Conservation (phyloP, 1,140 invertebrate species). For the Nebria ingens region DNA sequence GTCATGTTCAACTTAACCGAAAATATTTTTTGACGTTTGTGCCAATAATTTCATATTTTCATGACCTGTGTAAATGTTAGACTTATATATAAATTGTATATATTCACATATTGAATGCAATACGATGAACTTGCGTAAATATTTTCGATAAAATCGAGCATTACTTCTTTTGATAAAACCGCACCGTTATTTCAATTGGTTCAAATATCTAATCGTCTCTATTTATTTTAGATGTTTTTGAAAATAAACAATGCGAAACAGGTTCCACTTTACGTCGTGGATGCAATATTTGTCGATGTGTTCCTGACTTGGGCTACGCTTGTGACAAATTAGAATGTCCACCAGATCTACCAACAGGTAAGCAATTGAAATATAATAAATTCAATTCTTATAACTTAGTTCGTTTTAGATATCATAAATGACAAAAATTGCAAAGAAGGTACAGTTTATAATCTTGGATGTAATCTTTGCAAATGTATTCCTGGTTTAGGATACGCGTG, state of each 20-base stretch:
- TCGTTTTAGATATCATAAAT: neutral
- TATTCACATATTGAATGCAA: too few relatives aligned
- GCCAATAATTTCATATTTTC: too few relatives aligned
- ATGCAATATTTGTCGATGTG: neutral
- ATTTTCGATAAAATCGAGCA: too few relatives aligned
- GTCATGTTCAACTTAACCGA: too few relatives aligned
- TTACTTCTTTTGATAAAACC: too few relatives aligned
- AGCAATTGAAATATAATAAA: neutral
- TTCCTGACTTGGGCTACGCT: neutral
- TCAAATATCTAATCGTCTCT: too few relatives aligned
- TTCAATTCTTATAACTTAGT: neutral
- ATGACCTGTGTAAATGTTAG: too few relatives aligned
- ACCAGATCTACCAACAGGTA: neutral
- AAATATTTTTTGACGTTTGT: too few relatives aligned
- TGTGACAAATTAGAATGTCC: constrained; percentile 1
- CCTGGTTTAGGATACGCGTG: neutral
- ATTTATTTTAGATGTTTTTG: constrained; percentile 7
- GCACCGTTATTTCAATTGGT: too few relatives aligned
- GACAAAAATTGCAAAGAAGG: neutral
- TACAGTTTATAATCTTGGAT: neutral
- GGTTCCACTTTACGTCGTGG: neutral
- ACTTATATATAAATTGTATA: too few relatives aligned
- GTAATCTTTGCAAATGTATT: constrained; percentile 5
- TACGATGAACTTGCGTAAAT: too few relatives aligned
- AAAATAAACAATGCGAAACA: neutral